Conservation (phyloP, 2,888 invertebrate species). For the Eupithecia insigniata region DNA sequence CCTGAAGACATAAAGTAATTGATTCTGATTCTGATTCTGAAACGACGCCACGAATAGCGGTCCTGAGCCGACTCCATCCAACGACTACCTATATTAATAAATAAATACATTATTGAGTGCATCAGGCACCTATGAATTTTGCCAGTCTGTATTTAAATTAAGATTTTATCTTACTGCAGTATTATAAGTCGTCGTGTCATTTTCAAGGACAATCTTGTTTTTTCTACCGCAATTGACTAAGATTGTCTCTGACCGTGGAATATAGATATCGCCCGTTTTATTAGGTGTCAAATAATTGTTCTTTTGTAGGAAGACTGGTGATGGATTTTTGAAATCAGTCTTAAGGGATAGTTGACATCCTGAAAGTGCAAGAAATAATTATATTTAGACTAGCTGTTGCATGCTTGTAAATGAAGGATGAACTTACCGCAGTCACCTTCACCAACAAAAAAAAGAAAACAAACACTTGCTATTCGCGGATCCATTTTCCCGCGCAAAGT, state of each 20-base stretch:
- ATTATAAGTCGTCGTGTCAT: conserved; percentile 52
- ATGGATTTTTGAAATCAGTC: conserved; percentile 63
- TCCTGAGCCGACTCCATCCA: too few relatives aligned
- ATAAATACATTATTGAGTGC: too few relatives aligned
- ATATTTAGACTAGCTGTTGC: not conserved
- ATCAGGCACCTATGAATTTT: not conserved
- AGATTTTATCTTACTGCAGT: conserved; percentile 52
- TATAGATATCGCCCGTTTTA: conserved; percentile 51
- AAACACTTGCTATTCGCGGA: not conserved
- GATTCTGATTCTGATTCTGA: too few relatives aligned
- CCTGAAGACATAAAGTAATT: too few relatives aligned
- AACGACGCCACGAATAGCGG: too few relatives aligned
- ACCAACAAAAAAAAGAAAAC: conserved; percentile 7
- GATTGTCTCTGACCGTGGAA: conserved; percentile 58
- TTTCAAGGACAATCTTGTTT: conserved; percentile 55
- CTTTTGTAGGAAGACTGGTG: conserved; percentile 66
- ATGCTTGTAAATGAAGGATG: not conserved
- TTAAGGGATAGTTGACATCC: conserved; percentile 64
- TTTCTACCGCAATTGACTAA: conserved; percentile 62
- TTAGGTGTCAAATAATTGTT: conserved; percentile 58
- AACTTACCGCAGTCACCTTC: conserved; percentile 5
- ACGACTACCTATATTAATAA: too few relatives aligned
- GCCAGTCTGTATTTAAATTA: not conserved
- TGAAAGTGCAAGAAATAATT: conserved; percentile 44
- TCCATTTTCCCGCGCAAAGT: not conserved